Percentiles rank a stretch among this genome's conserved stretches.
phyloP scores from a whole-genome alignment of 2,113 vertebrate genomes.

The Pelodiscus sinensis region DNA sequence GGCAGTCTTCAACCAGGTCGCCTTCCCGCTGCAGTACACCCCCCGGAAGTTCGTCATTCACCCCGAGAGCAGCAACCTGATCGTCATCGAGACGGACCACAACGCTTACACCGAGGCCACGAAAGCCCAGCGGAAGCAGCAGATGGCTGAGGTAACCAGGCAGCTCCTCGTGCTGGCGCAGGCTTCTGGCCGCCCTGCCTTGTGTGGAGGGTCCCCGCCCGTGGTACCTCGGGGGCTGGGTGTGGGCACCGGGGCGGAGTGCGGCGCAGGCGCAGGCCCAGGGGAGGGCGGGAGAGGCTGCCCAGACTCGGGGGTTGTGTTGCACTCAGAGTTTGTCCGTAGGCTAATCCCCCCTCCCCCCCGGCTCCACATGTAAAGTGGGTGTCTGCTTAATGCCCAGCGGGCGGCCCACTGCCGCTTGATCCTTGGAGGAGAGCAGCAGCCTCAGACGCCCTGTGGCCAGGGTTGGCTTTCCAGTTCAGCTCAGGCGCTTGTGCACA shows the following conservation, averaged over 20 bases:
- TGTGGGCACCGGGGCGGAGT: neutral
- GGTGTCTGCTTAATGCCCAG: neutral
- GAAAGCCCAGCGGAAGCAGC: conserved; percentile 98
- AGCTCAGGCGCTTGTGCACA: neutral
- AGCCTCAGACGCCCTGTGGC: neutral
- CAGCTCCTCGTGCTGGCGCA: rapidly evolving
- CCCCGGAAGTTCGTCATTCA: conserved; percentile 98
- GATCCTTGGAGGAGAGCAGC: neutral
- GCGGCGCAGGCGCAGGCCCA: too few species aligned
- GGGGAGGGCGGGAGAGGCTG: too few species aligned
- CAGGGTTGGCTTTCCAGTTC: neutral
- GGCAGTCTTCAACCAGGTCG: conserved; percentile 98
- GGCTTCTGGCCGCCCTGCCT: rapidly evolving
- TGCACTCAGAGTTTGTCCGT: neutral
- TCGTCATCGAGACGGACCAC: conserved; percentile 97
- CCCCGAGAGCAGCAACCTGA: conserved; percentile 94
- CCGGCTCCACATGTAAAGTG: neutral
- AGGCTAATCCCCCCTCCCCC: neutral
- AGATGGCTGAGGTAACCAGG: conserved; percentile 94
- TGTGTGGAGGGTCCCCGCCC: neutral
- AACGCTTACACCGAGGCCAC: conserved; percentile 98
- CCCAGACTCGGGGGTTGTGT: neutral
- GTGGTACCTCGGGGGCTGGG: neutral
- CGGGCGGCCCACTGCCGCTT: neutral
- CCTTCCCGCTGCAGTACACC: conserved; percentile 95